Base-by-base conservation (phyloP, 1,140 invertebrate genomes). In the Diorhabda carinulata region DNA sequence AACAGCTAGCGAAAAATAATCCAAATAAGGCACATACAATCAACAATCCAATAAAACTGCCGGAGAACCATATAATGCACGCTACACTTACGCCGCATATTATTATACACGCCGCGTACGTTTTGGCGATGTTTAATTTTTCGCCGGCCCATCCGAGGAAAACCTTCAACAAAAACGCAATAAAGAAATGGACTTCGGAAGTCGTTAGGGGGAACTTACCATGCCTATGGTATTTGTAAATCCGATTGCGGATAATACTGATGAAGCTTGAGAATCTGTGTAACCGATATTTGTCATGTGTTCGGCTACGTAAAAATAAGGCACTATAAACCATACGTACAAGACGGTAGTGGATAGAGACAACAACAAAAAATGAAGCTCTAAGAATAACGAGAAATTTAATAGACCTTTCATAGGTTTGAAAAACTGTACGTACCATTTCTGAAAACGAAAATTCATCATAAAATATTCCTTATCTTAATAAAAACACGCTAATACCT, bases 261-360 rank as follows among this genome's bases (percentile, higher is more conserved):
- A 84, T 3, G 93, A 92, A 52, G 88, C 90, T 63, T 89, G 86
- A n/a, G 88, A 85, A 70, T 92, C 88, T 6, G 84, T 83, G 72
- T 91, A 91, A 0, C 84, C 83, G 67, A 86, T 84, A 42, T 84
- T 81, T 40, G 83, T 86, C 80, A 90, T 84, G 76, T 88, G 86
- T 64, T 94, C 92, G 57, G 91, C 90, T 25, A 95, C 82, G 79
- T 94, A 96, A 77, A 95, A 92, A 83, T 96, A 95, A 44, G 93
- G 93, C 57, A 95, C 91, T 72, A 95, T 94, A 78, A 94, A 94
- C 91, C 92, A 96, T 70, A 89, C 90, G 80, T 94, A 95, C 9
- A 96, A 83, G 44, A 95, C 85, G 68, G 94, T 89, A 65, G 94
- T 96, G 2, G 92, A 91, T 0, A 95, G 70, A 62, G 91, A 91